Evolutionary conservation across 2,888 invertebrate genomes (phyloP), one percentile per base, ranked within the genome.

Genomic region (Neria commutata): DNA sequence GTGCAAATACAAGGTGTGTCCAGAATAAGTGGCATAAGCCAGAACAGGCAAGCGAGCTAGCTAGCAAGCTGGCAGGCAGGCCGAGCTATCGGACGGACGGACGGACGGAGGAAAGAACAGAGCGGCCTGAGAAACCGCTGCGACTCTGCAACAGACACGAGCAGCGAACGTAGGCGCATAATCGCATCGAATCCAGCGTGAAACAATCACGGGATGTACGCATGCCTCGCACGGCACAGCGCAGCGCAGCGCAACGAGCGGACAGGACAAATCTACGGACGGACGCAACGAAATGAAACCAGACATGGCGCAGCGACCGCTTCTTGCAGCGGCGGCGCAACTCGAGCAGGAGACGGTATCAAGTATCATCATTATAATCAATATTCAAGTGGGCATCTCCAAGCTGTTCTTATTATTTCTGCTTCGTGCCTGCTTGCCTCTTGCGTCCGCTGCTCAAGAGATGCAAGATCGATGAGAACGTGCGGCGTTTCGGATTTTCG

Each of bases 331-430:
- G 51, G 17, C 40, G 42, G 24, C 51, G 54, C 37, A 37, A n/a
- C 37, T 11, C n/a, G n/a, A 37, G 37, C 11, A 8, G 48, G 59
- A 40, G 63, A 34, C 48, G 61, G 63, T 71, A 71, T 71, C 71
- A 71, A 71, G 69, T 71, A 71, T 67, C 71, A 60, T 60, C 66
- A 66, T 68, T 64, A 68, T 71, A 64, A 71, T 71, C 67, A 70
- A 71, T 67, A 71, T 70, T 65, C 67, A 69, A 71, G 68, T 64
- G 56, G 66, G 58, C 65, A 68, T 49, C 64, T 67, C 65, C 62
- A 60, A 64, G 60, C 60, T 64, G 54, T 23, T 29, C 46, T 56
- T 53, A 11, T 21, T 26, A 19, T 46, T 46, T 17, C 19, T 42
- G 50, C 29, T 49, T 33, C 37, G 14, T 37, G 11, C 23, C 8